Conservation (phyloP, 2,888 invertebrate genomes). For the Eudasyphora cyanicolor region DNA sequence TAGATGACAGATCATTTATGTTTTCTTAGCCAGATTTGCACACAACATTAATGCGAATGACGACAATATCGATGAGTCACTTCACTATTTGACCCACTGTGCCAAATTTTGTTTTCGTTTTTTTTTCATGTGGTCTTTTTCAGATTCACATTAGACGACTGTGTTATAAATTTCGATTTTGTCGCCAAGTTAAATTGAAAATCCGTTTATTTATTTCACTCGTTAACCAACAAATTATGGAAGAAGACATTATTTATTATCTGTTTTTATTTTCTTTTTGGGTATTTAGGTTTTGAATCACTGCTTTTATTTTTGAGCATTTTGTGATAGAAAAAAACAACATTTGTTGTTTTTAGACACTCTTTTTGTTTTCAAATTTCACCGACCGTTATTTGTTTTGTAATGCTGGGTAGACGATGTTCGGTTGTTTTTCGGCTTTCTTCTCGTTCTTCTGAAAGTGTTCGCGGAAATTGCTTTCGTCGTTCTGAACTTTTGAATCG, state of each 20-base stretch:
- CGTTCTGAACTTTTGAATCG: slow-evolving; percentile 56
- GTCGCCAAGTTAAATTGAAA: background rate
- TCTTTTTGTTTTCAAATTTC: slow-evolving; percentile 3
- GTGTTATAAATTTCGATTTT: slow-evolving; percentile 11
- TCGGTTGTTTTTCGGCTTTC: slow-evolving; percentile 6
- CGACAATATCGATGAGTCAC: slow-evolving; percentile 53
- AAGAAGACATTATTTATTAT: slow-evolving; percentile 16
- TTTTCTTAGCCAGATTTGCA: background rate
- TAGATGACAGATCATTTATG: background rate
- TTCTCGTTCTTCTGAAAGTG: background rate
- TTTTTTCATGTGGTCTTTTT: background rate
- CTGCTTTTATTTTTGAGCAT: slow-evolving; percentile 2
- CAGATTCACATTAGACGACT: slow-evolving; percentile 1
- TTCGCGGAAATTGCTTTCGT: slow-evolving; percentile 12
- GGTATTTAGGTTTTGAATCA: slow-evolving; percentile 24
- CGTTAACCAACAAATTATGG: slow-evolving; percentile 25
- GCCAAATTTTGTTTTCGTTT: slow-evolving; percentile 45
- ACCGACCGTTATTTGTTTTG: slow-evolving; percentile 48
- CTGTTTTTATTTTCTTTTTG: too few relatives aligned
- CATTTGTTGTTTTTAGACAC: background rate
- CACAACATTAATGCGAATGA: slow-evolving; percentile 17
- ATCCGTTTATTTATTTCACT: slow-evolving; percentile 23
- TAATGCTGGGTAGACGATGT: background rate
- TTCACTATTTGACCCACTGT: slow-evolving; percentile 57
- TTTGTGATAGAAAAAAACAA: background rate